Base-by-base conservation (phyloP, 1,140 invertebrate species). In the Magallana gigas region DNA sequence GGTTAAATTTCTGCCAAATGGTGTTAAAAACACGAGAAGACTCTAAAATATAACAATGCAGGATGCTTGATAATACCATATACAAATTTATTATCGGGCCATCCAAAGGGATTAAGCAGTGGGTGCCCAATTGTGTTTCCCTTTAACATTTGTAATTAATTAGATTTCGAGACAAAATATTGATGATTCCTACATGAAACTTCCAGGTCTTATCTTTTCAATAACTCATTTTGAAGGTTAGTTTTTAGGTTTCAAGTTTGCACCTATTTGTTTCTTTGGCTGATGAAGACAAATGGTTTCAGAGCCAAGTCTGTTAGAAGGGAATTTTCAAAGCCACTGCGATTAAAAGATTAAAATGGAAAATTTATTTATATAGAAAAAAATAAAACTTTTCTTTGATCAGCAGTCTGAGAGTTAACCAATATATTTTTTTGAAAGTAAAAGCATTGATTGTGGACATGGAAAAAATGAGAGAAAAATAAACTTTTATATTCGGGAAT, bases 221-320 rank as follows among this genome's bases (percentile, higher is more conserved):
- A 76, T 76, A 11, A 76, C 68, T 76, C 68, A 11, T 76, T 36
- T 71, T 71, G 64, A 71, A 71, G 64, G 64, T 71, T 71, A 71
- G 18, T 23, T 29, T 23, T 76, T 76, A 29, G 68, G 18, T 12
- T 29, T 76, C 68, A 36, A 76, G 18, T 29, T 76, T 76, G 23
- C 68, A 76, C 68, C 68, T 76, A 76, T 76, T 76, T 76, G 68
- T 76, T 76, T 76, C 23, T 9, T 29, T 76, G 68, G 11, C 48
- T 18, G 23, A 29, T 76, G 11, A 29, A 76, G 64, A 71, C 64
- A 23, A 76, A 76, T 76, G 68, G 68, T 29, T 48, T 11, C 8
- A 12, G 8, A 76, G 8, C 68, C 36, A 48, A 48, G 36, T 9
- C 68, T 29, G 68, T 11, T 76, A 76, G 68, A 71, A 48, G 2